phyloP scores from a whole-genome alignment of 1,140 invertebrate genomes.

The Daktulosphaira vitifoliae region DNA sequence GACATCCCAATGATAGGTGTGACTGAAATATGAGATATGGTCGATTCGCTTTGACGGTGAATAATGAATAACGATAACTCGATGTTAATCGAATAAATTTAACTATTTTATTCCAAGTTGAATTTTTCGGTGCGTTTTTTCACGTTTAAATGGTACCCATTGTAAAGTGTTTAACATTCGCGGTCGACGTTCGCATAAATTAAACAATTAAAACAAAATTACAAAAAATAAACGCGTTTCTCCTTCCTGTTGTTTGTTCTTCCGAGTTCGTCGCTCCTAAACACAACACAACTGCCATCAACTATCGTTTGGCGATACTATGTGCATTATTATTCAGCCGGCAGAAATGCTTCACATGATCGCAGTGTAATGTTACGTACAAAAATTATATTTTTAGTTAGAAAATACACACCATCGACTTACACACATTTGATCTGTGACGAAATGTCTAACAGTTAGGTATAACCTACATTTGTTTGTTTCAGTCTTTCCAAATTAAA shows the following conservation, averaged over 20 bases:
- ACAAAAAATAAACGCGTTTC: background rate
- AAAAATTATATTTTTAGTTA: background rate
- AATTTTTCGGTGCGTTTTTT: slow-evolving; percentile 3
- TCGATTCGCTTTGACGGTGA: background rate
- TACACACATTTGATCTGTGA: background rate
- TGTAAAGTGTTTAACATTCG: background rate
- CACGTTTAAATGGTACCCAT: background rate
- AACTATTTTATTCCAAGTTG: slow-evolving; percentile 6
- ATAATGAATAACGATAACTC: background rate
- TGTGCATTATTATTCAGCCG: too few relatives aligned
- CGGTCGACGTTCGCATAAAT: background rate
- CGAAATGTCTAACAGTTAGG: background rate
- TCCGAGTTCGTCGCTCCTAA: background rate
- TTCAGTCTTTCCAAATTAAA: too few relatives aligned
- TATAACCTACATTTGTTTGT: too few relatives aligned
- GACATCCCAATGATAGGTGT: slow-evolving; percentile 16
- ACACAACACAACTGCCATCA: background rate
- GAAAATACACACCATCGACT: too few relatives aligned
- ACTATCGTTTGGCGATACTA: background rate
- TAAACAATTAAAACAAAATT: background rate
- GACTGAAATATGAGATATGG: slow-evolving; percentile 14
- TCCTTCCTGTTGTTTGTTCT: slow-evolving; percentile 5
- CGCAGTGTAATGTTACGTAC: too few relatives aligned
- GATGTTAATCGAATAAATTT: too few relatives aligned
- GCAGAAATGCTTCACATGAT: too few relatives aligned